Conservation (phyloP, 1,140 invertebrate species). For the Camponotus floridanus region DNA sequence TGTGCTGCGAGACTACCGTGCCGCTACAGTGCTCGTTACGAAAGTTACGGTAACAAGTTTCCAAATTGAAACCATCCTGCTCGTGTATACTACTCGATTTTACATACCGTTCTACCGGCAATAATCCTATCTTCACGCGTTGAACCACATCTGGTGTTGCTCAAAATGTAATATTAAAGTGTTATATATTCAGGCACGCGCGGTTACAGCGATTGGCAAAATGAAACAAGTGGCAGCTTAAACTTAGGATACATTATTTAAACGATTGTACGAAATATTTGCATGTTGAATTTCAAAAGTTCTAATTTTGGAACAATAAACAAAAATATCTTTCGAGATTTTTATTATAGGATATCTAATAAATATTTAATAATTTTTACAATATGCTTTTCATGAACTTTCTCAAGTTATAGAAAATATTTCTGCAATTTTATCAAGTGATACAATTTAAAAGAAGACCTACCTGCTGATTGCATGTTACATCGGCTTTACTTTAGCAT, state of each 20-base stretch:
- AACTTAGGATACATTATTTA: background rate
- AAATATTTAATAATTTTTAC: background rate
- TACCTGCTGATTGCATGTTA: background rate
- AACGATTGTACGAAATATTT: background rate
- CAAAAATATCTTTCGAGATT: background rate
- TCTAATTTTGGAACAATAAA: background rate
- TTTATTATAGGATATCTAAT: background rate
- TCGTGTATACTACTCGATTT: slow-evolving; percentile 39
- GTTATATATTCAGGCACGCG: background rate
- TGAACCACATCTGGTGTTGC: background rate
- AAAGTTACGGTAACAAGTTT: slow-evolving; percentile 68
- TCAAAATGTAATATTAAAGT: slow-evolving; percentile 16
- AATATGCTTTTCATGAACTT: background rate
- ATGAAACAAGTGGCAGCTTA: background rate
- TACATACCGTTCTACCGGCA: slow-evolving; percentile 13
- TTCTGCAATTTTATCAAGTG: background rate
- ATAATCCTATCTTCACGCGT: slow-evolving; percentile 24
- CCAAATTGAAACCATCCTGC: slow-evolving; percentile 67
- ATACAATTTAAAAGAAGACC: background rate
- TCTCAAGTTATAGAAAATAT: background rate
- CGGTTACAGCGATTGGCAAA: background rate
- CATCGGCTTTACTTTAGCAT: background rate
- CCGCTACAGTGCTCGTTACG: slow-evolving; percentile 29
- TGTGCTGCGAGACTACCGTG: slow-evolving; percentile 27
- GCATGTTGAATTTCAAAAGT: background rate